These are phyloP conservation scores for Rhyacophila brunnea DNA, from an alignment of 1,140 invertebrate species.

Conservation along the genomic window DNA sequence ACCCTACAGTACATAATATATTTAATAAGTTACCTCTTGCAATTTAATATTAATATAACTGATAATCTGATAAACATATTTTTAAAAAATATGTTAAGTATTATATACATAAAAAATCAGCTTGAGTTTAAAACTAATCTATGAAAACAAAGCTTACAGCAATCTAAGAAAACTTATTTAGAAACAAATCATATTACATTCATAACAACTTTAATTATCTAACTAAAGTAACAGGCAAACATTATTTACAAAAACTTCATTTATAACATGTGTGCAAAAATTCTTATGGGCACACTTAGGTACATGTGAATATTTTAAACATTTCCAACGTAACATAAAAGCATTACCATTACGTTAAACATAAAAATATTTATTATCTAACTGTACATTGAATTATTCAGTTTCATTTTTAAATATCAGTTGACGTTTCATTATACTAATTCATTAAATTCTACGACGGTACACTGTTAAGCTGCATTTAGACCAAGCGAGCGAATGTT, in stretches of 20 bases:
- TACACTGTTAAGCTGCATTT: no score
- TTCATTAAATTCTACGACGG: no score
- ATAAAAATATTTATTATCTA: neutral
- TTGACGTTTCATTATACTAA: neutral
- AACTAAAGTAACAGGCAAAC: no score
- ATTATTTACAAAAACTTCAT: no score
- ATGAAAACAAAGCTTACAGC: neutral
- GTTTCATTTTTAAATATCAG: no score
- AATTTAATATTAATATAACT: constrained; percentile 1
- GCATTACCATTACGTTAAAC: neutral
- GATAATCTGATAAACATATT: neutral
- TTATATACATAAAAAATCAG: neutral
- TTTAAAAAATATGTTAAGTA: neutral
- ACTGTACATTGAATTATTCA: constrained; percentile 1
- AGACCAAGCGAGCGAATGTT: no score
- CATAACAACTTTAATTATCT: no score
- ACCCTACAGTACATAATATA: neutral
- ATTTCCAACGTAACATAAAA: neutral
- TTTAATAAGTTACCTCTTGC: neutral
- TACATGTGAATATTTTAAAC: constrained; percentile 1
- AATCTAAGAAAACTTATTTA: no score
- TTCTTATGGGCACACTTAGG: neutral
- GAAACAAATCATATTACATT: no score
- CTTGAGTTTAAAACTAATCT: neutral
- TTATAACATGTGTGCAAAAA: no score